Base-by-base conservation (phyloP, 2,113 vertebrate genomes). In the Numida meleagris region DNA sequence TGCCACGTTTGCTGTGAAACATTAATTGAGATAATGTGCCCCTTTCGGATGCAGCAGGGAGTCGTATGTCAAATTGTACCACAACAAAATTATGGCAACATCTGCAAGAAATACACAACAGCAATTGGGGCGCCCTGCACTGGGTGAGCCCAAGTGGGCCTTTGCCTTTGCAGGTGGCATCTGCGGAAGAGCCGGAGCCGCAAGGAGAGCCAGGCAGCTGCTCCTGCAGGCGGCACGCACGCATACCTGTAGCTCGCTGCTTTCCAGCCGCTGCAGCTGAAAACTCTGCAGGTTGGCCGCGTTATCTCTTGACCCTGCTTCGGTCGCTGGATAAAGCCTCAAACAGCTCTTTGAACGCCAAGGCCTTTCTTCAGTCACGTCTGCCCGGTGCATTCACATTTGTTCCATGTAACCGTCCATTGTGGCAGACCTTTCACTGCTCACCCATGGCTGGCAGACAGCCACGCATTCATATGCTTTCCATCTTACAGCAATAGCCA, bases 11-110 rank as follows among this genome's bases (percentile, higher is more conserved):
- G 96, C 95, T 83, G 89, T 81, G 97, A 96, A 96, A 97, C 97
- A 98, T 98, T 97, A 98, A 97, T 96, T 96, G 95, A 97, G 98
- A 97, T 97, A 97, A 97, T 97, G 90, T 95, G 67, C 93, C 94
- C 92, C 96, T 96, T 96, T 95, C 82, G 83, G 94, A 95, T 81
- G 96, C 93, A 92, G 94, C 92, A 36, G 88, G 92, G 97, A 93
- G 91, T 65, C 74, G 83, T 94, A 89, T 14, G 95, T 95, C 93
- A 95, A 94, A 90, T 78, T 82, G 94, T 82, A 93, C 83, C 90
- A 50, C 91, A 95, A 96, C 96, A 95, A 93, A 96, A 95, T 82
- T 86, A 96, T 59, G 78, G 88, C 96, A 96, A 89, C 96, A 96
- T 96, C 96, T 95, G 95, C 90, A 93, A 61, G 90, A 36, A 94